These are phyloP conservation scores for Chamaea fasciata DNA, from an alignment of 2,113 vertebrate genomes.

Conservation along the genomic window DNA sequence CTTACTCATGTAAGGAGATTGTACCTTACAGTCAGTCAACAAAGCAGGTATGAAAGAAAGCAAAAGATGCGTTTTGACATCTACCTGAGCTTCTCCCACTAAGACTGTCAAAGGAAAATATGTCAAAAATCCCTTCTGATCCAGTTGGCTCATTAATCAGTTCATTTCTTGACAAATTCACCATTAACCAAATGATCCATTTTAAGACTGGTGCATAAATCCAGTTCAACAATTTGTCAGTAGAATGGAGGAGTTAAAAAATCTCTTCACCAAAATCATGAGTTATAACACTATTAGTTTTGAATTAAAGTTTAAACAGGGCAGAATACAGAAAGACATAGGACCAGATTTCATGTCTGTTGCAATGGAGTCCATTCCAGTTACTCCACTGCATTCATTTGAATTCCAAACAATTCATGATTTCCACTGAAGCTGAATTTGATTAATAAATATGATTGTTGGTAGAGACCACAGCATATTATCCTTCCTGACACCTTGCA, in stretches of 20 bases:
- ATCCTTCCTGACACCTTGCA: neutral
- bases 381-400: neutral
- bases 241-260: neutral
- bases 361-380: neutral
- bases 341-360: neutral
- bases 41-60: conserved; percentile 5
- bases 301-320: conserved; percentile 10
- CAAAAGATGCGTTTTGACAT: neutral
- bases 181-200: neutral
- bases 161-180: neutral
- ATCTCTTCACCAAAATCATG: neutral
- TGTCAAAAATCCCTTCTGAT: neutral
- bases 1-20: neutral
- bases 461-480: neutral
- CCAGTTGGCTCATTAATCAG: neutral
- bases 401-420: neutral
- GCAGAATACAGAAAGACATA: neutral
- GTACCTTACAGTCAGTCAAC: neutral
- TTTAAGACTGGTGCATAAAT: neutral
- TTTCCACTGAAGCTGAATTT: neutral
- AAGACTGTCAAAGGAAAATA: neutral
- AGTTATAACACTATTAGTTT: neutral
- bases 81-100: neutral
- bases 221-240: neutral
- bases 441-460: neutral